Conservation (phyloP, 2,797 vertebrate genomes). For the Anabas testudineus region DNA sequence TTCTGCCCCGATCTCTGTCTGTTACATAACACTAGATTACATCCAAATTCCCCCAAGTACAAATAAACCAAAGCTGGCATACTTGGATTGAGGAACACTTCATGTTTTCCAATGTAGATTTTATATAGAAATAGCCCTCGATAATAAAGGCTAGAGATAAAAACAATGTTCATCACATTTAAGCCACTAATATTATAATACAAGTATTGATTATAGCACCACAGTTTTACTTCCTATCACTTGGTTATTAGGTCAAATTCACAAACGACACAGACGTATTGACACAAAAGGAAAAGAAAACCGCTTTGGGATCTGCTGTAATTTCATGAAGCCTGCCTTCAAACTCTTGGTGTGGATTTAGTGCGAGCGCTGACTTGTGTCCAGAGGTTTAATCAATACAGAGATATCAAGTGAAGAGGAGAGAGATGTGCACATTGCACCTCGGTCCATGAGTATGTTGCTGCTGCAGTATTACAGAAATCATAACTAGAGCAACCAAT, state of each 20-base stretch:
- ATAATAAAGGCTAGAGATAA: background rate
- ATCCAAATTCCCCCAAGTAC: constrained; percentile 50
- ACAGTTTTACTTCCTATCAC: no score
- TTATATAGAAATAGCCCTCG: constrained; percentile 28
- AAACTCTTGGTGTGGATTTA: constrained; percentile 15
- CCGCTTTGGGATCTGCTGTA: background rate
- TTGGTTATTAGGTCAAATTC: no score
- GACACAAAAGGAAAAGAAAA: background rate
- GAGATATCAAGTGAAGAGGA: constrained; percentile 17
- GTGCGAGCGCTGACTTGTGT: constrained; percentile 30
- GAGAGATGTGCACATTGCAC: constrained; percentile 14
- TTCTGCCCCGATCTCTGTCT: constrained; percentile 55
- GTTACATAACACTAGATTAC: constrained; percentile 56
- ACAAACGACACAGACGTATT: background rate
- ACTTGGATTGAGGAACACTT: constrained; percentile 42
- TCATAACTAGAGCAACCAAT: constrained; percentile 52
- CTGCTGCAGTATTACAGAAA: constrained; percentile 17
- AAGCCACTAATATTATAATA: no score
- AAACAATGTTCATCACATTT: no score
- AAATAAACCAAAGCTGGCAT: constrained; percentile 36
- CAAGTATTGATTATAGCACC: no score
- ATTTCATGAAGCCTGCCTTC: constrained; percentile 12
- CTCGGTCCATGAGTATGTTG: constrained; percentile 10
- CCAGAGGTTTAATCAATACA: constrained; percentile 45
- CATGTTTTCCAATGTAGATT: constrained; percentile 18